These are phyloP conservation scores for Nymphicus hollandicus DNA, from an alignment of 2,113 vertebrate genomes.

Conservation along the genomic window DNA sequence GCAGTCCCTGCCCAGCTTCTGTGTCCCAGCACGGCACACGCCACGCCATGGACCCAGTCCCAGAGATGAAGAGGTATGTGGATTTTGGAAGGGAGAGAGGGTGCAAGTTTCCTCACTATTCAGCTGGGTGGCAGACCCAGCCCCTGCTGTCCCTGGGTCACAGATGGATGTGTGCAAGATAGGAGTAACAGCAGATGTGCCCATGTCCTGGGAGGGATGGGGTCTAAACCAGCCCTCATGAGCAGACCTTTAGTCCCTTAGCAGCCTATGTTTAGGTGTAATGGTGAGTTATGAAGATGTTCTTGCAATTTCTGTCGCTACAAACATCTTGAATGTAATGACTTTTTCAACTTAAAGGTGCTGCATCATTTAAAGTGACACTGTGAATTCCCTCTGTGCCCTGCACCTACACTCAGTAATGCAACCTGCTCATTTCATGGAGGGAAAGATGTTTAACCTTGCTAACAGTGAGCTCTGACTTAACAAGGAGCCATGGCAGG, in stretches of 20 bases:
- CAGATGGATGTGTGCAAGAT: accelerated
- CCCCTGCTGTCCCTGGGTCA: not conserved
- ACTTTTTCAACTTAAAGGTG: not conserved
- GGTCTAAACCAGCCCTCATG: not conserved
- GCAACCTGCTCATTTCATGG: not conserved
- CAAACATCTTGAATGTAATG: not conserved
- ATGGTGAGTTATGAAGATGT: not conserved
- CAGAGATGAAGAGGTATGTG: not conserved
- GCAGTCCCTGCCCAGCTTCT: accelerated
- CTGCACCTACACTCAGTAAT: not conserved
- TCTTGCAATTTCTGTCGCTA: not conserved
- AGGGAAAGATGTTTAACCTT: not conserved
- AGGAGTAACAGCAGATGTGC: not conserved
- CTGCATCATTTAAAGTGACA: not conserved
- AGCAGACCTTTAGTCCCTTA: not conserved
- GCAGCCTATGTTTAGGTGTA: not conserved
- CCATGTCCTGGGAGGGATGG: not conserved
- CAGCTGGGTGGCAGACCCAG: not conserved
- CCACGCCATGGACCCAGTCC: not conserved
- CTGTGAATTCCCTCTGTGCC: not conserved
- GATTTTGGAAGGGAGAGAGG: not conserved
- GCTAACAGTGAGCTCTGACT: accelerated
- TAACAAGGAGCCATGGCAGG: not conserved
- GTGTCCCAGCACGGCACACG: not conserved
- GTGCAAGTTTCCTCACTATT: accelerated